Conservation (phyloP, 2,888 invertebrate genomes). For the Eupsilia transversa region DNA sequence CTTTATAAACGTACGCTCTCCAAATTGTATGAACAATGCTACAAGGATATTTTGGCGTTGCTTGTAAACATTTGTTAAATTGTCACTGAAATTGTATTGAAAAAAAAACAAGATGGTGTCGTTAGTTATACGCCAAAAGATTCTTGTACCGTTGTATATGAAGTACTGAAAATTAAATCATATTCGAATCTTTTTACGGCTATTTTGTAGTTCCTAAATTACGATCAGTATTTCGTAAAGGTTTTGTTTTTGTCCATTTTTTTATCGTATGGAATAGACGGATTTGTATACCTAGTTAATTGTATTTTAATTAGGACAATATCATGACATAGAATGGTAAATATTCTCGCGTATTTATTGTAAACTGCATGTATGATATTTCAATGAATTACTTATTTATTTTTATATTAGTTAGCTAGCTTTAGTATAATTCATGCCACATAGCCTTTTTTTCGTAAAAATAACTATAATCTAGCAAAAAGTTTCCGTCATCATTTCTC, state of each 20-base stretch:
- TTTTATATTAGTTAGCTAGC: constrained; percentile 6
- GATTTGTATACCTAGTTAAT: constrained; percentile 25
- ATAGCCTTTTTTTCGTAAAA: background rate
- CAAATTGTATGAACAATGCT: constrained; percentile 49
- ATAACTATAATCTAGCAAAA: background rate
- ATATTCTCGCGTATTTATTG: constrained; percentile 8
- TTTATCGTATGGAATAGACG: constrained; percentile 56
- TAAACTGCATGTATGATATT: background rate
- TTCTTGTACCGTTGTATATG: constrained; percentile 23
- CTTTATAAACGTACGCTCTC: constrained; percentile 68
- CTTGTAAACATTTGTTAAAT: too few species aligned
- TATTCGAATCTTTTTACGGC: constrained; percentile 76
- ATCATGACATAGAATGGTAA: constrained; percentile 42
- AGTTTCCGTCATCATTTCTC: background rate
- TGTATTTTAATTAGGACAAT: constrained; percentile 19
- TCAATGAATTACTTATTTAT: constrained; percentile 12
- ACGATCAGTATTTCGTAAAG: constrained; percentile 87
- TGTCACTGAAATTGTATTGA: background rate
- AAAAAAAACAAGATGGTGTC: background rate
- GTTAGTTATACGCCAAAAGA: background rate
- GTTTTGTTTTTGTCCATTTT: constrained; percentile 67
- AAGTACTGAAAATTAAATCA: constrained; percentile 55
- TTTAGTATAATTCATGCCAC: background rate
- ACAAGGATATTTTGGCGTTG: constrained; percentile 3
- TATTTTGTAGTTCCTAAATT: constrained; percentile 88